Conservation (phyloP, 2,797 vertebrate species). For the Falco concolor region DNA sequence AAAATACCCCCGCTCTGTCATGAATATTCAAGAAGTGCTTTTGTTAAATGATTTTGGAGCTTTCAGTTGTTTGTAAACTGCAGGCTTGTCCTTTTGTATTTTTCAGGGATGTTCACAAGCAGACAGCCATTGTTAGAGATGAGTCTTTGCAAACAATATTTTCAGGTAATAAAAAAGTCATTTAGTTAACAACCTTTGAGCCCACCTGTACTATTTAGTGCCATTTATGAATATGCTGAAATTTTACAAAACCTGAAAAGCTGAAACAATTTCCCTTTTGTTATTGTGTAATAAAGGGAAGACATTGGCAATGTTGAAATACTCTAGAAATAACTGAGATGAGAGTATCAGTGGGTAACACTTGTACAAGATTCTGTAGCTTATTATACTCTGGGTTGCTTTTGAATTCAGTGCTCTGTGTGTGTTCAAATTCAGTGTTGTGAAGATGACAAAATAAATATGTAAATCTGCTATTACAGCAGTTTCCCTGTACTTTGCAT, state of each 20-base stretch:
- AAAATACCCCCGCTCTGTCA: not conserved
- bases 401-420: not conserved
- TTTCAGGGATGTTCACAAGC: constrained; percentile 90
- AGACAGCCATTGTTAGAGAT: constrained; percentile 88
- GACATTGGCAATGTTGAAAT: not conserved
- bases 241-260: not conserved
- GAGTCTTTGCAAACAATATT: constrained; percentile 89
- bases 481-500: not conserved
- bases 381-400: not conserved
- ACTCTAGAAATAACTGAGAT: not conserved
- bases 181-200: not conserved
- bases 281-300: not conserved
- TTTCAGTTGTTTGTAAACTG: not conserved
- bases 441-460: not conserved
- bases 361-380: not conserved
- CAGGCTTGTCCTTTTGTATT: not conserved
- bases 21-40: not conserved
- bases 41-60: not conserved
- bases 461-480: not conserved
- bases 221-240: not conserved
- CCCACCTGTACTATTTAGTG: not conserved
- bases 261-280: not conserved
- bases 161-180: constrained; percentile 77
- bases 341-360: not conserved
- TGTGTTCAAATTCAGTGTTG: not conserved